A percentile compares a stretch with the other conserved stretches of the same genome.
Evolutionary conservation across 2,888 invertebrate genomes (phyloP).

Genomic region (Drosophila neonasuta): DNA sequence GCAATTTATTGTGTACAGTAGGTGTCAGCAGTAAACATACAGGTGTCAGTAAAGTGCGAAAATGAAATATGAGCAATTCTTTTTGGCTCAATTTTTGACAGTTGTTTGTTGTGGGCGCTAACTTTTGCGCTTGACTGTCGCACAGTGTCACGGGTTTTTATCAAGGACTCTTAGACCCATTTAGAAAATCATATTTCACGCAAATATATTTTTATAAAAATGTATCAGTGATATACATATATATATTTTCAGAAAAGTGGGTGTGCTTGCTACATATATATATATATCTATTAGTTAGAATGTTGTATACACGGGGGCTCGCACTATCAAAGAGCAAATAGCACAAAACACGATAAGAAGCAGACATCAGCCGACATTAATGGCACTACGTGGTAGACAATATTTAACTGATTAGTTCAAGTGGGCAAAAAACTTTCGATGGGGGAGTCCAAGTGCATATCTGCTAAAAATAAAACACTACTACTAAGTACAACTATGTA

Average conservation of each 20-base stretch:
- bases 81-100: too few species aligned
- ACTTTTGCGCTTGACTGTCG: constrained; percentile 17
- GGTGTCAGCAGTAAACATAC: neutral
- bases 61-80: neutral
- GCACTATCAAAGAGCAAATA: constrained; percentile 37
- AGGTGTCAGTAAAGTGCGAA: neutral
- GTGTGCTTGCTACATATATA: constrained; percentile 27
- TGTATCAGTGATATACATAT: neutral
- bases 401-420: constrained; percentile 25
- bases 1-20: constrained; percentile 2
- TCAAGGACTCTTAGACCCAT: constrained; percentile 30
- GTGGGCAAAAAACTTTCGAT: constrained; percentile 8
- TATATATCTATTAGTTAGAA: neutral
- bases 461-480: constrained; percentile 4
- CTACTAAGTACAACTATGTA: constrained; percentile 4
- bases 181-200: constrained; percentile 6
- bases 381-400: constrained; percentile 11
- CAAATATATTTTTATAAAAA: neutral
- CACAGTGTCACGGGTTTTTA: constrained; percentile 17
- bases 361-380: constrained; percentile 26
- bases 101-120: neutral
- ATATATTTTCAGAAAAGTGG: constrained; percentile 25
- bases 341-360: constrained; percentile 34
- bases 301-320: constrained; percentile 11
- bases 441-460: constrained; percentile 21